Percentiles rank a stretch among this genome's conserved stretches.
phyloP scores from a whole-genome alignment of 2,797 vertebrate species.

The Fundulus diaphanus region DNA sequence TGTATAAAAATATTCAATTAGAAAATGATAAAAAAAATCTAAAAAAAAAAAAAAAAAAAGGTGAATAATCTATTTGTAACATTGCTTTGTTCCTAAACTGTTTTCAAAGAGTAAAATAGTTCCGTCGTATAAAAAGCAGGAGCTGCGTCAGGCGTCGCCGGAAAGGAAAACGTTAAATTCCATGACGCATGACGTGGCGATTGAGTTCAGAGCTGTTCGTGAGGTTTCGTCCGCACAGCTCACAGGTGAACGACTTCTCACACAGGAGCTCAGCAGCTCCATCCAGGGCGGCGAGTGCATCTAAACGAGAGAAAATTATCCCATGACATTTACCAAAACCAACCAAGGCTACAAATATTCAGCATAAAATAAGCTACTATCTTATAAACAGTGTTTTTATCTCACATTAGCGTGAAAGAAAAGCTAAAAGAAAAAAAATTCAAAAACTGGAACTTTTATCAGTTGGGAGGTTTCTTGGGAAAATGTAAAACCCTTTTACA shows the following conservation, averaged over 20 bases:
- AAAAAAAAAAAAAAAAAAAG: conserved; percentile 30
- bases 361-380: neutral
- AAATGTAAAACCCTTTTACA: no score
- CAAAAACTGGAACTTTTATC: no score
- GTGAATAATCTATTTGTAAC: neutral
- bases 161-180: conserved; percentile 41
- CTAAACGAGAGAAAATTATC: no score
- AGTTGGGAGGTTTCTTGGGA: no score
- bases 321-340: neutral
- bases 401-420: neutral
- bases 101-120: conserved; percentile 5
- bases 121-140: neutral
- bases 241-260: conserved; percentile 52
- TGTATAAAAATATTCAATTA: conserved; percentile 22
- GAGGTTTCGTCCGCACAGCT: conserved; percentile 70
- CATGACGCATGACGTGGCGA: conserved; percentile 64
- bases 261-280: neutral
- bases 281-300: neutral
- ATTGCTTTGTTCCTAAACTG: neutral
- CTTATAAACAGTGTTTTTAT: neutral
- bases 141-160: neutral
- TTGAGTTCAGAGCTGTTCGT: conserved; percentile 51
- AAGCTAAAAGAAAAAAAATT: neutral
- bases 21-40: conserved; percentile 39
- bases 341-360: no score